Base-by-base conservation (phyloP, 2,797 vertebrate genomes). In the Rhyacichthys aspro region DNA sequence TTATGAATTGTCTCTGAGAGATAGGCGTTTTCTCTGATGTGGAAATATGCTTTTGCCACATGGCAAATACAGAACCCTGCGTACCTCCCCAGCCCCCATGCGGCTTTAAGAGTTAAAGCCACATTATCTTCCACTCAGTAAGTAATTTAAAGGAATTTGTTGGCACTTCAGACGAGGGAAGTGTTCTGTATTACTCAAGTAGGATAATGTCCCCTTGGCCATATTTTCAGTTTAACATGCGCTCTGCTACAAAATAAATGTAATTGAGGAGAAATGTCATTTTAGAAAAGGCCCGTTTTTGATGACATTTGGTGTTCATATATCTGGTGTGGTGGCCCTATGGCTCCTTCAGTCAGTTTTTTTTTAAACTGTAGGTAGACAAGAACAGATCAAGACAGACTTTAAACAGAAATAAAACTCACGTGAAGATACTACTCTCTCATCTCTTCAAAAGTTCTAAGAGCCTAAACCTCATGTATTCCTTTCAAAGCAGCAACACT, bases 341-440 rank as follows among this genome's bases (percentile, higher is more conserved):
- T 80, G 77, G 88, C 85, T 85, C 82, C 81, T 77, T 81, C 68
- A 84, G 78, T 81, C n/a, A n/a, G n/a, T n/a, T n/a, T n/a, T n/a
- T n/a, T 84, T 16, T 10, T 18, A 54, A 57, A 75, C 50, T 57
- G 52, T 38, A 70, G 69, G 74, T 39, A 58, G 68, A 80, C 64
- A 56, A 63, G n/a, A 54, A 65, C 28, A 42, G 55, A 74, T 78
- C 64, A 67, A 67, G 71, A 67, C 59, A 53, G 59, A 60, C 58
- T 79, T 74, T 67, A 63, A 70, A 74, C 53, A 66, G 66, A 70
- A 73, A 73, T 55, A 77, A 60, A 76, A 10, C 65, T 12, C 55
- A n/a, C n/a, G 61, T 70, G 38, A 47, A 76, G 67, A 74, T 54
- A 67, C 74, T 64, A 74, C 71, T 72, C 62, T 56, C 59, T 77